phyloP scores from a whole-genome alignment of 1,140 invertebrate species.

The Archivesica marissinica region DNA sequence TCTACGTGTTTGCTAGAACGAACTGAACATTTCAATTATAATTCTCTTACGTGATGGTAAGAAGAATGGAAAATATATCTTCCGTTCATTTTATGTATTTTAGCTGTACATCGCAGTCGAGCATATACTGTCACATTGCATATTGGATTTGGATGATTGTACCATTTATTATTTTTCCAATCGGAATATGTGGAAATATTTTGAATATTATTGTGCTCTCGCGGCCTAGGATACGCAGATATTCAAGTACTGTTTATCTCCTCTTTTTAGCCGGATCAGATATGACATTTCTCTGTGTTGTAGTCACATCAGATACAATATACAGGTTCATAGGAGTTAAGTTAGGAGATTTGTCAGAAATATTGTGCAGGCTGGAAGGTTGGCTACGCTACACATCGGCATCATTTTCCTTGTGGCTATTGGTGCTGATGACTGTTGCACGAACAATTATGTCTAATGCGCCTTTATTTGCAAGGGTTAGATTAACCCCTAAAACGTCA shows the following conservation, averaged over 20 bases:
- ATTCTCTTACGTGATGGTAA: too few relatives aligned
- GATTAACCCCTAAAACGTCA: background rate
- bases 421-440: constrained; percentile 5
- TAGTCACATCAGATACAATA: background rate
- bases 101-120: background rate
- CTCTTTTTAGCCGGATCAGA: background rate
- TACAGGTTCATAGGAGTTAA: background rate
- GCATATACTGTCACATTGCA: too few relatives aligned
- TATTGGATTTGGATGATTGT: background rate
- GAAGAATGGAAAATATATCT: too few relatives aligned
- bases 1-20: too few relatives aligned
- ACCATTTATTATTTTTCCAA: background rate
- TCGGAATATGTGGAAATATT: constrained; percentile 3
- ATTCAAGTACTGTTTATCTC: constrained; percentile 4
- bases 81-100: too few relatives aligned
- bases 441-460: background rate
- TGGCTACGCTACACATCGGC: too few relatives aligned
- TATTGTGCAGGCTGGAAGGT: background rate
- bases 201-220: constrained; percentile 1
- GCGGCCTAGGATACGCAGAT: background rate
- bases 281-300: background rate
- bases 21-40: too few relatives aligned
- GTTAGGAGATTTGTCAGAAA: background rate
- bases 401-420: too few relatives aligned
- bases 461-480: too few relatives aligned